Conservation (phyloP, 2,113 vertebrate species). For the Ginglymostoma cirratum region DNA sequence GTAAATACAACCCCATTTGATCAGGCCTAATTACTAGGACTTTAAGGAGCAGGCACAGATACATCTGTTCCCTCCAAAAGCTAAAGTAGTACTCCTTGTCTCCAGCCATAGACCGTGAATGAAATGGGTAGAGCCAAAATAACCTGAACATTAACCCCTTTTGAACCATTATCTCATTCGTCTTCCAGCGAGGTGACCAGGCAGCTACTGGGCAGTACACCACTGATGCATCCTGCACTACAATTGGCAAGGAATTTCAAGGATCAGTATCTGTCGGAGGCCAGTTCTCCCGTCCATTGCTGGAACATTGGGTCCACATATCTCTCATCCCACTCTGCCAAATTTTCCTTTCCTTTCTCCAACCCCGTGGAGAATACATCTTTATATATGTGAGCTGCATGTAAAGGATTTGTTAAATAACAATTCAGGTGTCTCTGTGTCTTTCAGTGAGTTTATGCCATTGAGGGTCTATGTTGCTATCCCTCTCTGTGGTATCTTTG, state of each 20-base stretch:
- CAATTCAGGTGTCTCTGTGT: neutral
- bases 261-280: neutral
- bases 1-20: too few species aligned
- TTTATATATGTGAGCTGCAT: neutral
- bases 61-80: too few species aligned
- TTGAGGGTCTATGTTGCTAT: neutral
- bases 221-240: neutral
- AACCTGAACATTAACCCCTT: too few species aligned
- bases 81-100: too few species aligned
- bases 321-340: neutral
- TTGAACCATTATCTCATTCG: neutral
- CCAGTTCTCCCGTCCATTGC: neutral
- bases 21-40: too few species aligned
- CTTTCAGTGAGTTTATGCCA: neutral
- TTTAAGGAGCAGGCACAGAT: too few species aligned
- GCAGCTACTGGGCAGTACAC: neutral
- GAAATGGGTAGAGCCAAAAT: too few species aligned
- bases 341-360: neutral
- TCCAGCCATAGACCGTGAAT: too few species aligned
- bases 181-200: neutral
- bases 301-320: neutral
- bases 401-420: neutral
- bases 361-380: neutral
- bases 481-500: neutral
- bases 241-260: neutral